phyloP scores from a whole-genome alignment of 2,797 vertebrate genomes.

The Crenichthys baileyi region DNA sequence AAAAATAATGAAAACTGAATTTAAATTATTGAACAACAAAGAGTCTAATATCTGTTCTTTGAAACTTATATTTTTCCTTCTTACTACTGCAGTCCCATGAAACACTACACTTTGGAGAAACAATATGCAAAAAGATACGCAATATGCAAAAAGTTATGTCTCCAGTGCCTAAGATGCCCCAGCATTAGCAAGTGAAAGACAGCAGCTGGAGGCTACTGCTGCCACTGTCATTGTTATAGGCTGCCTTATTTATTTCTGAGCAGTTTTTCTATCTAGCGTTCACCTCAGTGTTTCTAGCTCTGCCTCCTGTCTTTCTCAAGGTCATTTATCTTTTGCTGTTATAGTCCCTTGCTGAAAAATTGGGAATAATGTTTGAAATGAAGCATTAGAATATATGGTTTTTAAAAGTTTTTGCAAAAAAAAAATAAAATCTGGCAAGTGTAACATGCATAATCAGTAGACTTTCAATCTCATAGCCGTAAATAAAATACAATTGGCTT shows the following conservation, averaged over 20 bases:
- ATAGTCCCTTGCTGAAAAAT: background rate
- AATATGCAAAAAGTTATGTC: conserved; percentile 10
- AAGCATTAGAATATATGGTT: background rate
- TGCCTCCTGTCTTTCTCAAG: conserved; percentile 25
- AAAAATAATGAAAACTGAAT: too few relatives aligned
- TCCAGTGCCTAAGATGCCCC: background rate
- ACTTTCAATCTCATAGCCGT: background rate
- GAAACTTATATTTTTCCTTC: too few relatives aligned
- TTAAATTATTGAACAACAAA: too few relatives aligned
- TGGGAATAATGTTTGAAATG: too few relatives aligned
- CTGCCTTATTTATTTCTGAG: conserved; percentile 61
- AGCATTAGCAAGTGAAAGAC: conserved; percentile 81
- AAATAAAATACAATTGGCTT: background rate
- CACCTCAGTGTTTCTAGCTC: conserved; percentile 33
- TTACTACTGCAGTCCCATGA: too few relatives aligned
- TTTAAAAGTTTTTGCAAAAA: background rate
- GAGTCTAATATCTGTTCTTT: too few relatives aligned
- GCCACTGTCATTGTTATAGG: conserved; percentile 51
- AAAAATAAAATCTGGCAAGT: background rate
- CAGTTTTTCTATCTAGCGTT: conserved; percentile 34
- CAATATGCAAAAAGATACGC: conserved; percentile 23
- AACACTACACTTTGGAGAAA: conserved; percentile 33
- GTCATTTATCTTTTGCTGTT: background rate
- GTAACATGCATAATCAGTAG: too few relatives aligned
- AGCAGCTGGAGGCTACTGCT: conserved; percentile 73